phyloP scores from a whole-genome alignment of 2,797 vertebrate genomes.

The Phataginus tricuspis region DNA sequence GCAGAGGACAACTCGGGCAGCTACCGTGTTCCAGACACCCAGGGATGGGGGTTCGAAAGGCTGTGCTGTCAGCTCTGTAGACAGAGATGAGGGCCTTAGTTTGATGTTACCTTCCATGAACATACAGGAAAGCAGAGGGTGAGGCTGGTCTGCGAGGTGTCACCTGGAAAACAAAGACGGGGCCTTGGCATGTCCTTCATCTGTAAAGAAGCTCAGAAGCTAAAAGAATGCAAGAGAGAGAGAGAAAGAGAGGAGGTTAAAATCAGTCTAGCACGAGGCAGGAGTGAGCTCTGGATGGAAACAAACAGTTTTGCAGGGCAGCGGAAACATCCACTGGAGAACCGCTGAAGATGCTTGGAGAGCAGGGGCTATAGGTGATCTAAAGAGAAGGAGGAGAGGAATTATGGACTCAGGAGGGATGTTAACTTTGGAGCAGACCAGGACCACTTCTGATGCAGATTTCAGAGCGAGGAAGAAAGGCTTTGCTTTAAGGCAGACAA shows the following conservation, averaged over 20 bases:
- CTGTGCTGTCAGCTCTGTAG: not conserved
- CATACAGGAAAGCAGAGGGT: not conserved
- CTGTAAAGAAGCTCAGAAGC: not conserved
- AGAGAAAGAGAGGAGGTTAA: not conserved
- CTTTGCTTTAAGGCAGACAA: not conserved
- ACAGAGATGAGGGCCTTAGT: not conserved
- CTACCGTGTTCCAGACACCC: not conserved
- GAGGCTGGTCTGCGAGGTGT: not conserved
- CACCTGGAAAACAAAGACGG: not conserved
- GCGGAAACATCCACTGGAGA: not conserved
- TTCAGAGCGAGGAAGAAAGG: constrained; percentile 8
- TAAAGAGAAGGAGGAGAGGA: not conserved
- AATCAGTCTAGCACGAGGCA: not conserved
- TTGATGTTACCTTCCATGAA: not conserved
- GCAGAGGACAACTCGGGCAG: not conserved
- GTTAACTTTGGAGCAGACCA: not conserved
- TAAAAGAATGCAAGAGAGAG: not conserved
- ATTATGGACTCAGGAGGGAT: not conserved
- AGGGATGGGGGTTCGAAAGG: not conserved
- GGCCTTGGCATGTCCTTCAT: not conserved
- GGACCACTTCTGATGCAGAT: not conserved
- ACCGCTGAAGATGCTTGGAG: not conserved
- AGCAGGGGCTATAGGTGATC: not conserved
- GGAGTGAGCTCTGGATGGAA: not conserved
- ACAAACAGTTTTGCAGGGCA: not conserved